Percentiles rank a stretch among this genome's conserved stretches.
These are phyloP conservation scores for Nicator chloris DNA, from an alignment of 2,113 vertebrate genomes.

Conservation along the genomic window DNA sequence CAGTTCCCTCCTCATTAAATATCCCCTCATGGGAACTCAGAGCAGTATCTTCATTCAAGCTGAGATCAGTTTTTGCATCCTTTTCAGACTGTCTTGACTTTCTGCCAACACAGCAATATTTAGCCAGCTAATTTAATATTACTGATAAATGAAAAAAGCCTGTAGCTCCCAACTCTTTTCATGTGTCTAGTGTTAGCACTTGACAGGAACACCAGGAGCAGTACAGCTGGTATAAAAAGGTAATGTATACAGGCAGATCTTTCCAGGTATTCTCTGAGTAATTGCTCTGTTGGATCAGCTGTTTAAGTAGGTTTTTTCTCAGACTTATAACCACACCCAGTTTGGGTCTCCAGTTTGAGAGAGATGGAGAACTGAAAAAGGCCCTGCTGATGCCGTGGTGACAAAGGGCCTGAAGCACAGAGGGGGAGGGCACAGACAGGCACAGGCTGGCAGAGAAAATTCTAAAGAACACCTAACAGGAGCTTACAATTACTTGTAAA, in stretches of 20 bases:
- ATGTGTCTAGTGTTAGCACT: neutral
- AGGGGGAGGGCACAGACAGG: neutral
- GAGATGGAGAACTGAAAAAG: neutral
- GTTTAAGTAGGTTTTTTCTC: neutral
- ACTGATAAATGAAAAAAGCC: constrained; percentile 32
- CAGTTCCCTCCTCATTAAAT: neutral
- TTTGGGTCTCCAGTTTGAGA: neutral
- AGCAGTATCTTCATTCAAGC: neutral
- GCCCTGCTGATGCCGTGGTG: neutral
- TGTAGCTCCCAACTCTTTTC: neutral
- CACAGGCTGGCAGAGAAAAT: neutral
- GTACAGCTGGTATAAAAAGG: neutral
- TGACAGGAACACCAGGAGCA: constrained; percentile 25
- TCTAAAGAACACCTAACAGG: neutral
- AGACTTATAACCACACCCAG: neutral
- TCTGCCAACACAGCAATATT: constrained; percentile 19
- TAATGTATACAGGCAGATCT: neutral
- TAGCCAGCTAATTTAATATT: constrained; percentile 34
- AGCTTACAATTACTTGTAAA: neutral
- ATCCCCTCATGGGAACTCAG: neutral
- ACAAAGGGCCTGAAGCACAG: neutral
- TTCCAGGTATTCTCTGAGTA: neutral
- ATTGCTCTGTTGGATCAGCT: neutral
- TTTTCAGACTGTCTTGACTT: neutral
- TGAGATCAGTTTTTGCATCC: neutral